phyloP scores from a whole-genome alignment of 2,113 vertebrate species.

The Syrrhaptes paradoxus region DNA sequence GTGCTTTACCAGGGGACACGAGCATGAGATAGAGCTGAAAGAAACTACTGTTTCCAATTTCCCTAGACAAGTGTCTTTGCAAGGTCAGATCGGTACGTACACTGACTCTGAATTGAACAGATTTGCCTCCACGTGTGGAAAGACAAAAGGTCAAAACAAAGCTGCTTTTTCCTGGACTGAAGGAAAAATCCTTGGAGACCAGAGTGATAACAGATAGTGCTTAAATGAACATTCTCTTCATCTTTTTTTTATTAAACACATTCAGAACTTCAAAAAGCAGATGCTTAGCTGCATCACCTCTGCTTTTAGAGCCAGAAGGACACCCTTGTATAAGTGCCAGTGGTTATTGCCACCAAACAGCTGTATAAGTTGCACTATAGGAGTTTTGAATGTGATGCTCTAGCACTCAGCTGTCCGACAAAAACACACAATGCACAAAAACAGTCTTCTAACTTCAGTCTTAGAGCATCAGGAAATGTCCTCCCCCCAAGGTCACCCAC shows the following conservation, averaged over 20 bases:
- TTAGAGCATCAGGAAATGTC: not conserved
- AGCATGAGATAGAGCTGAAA: not conserved
- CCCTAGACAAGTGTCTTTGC: not conserved
- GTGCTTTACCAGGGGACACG: not conserved
- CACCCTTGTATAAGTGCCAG: fast-evolving
- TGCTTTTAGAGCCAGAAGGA: not conserved
- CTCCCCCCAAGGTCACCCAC: not conserved
- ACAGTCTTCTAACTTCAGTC: not conserved
- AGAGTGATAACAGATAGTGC: not conserved
- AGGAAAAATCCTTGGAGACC: not conserved
- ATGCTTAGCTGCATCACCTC: not conserved
- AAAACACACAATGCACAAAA: not conserved
- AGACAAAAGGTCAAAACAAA: not conserved
- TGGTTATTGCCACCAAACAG: not conserved
- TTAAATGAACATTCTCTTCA: not conserved
- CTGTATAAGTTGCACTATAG: not conserved
- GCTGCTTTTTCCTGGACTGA: not conserved
- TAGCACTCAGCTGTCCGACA: not conserved
- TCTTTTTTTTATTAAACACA: not conserved
- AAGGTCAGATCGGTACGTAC: not conserved
- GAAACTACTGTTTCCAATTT: not conserved
- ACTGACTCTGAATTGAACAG: not conserved
- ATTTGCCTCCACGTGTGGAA: not conserved
- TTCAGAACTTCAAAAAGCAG: not conserved
- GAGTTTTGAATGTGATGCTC: not conserved